Base-by-base conservation (phyloP, 2,888 invertebrate species). In the Formica aserva region DNA sequence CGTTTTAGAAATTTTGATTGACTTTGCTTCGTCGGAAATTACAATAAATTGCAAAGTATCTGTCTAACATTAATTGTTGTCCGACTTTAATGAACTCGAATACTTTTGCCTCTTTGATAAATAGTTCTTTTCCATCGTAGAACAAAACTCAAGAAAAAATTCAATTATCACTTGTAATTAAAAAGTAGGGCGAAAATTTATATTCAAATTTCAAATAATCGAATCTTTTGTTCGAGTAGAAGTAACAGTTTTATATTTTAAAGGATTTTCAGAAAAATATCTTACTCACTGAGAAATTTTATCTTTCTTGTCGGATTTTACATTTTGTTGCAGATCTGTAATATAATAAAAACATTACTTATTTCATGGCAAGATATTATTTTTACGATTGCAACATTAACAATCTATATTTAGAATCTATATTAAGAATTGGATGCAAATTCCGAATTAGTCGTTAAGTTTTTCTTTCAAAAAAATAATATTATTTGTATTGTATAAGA, bases 111-210 rank as follows among this genome's bases (percentile, higher is more conserved):
- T 62, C 45, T 26, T 41, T 57, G 32, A 71, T 60, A 45, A 71
- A 18, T 45, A 26, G 22, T 57, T 60, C 72, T 60, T 35, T 6
- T n/a, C 6, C 26, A 18, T 29, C 60, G 22, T 45, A 57, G 22
- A 78, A 71, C 60, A 22, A 78, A 71, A 60, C 35, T 45, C 8
- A 6, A 26, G 74, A 35, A 72, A 60, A 60, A 80, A 80, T 62
- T 80, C 60, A 60, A 60, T 74, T 80, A 74, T 35, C 26, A 35
- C 60, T 74, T 48, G 45, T 72, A 80, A 78, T 78, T 78, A 78
- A 78, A 78, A 60, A 15, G 11, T 18, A 22, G 15, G 45, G 2
- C 32, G 18, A 22, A 9, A 71, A 60, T 32, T 32, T 69, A 45
- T 32, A 57, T 38, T 32, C 41, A 66, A 77, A 67, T 45, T 69